Percentiles rank a stretch among this genome's conserved stretches.
Conservation (phyloP, 1,140 invertebrate species). For the Hycleus phaleratus region DNA sequence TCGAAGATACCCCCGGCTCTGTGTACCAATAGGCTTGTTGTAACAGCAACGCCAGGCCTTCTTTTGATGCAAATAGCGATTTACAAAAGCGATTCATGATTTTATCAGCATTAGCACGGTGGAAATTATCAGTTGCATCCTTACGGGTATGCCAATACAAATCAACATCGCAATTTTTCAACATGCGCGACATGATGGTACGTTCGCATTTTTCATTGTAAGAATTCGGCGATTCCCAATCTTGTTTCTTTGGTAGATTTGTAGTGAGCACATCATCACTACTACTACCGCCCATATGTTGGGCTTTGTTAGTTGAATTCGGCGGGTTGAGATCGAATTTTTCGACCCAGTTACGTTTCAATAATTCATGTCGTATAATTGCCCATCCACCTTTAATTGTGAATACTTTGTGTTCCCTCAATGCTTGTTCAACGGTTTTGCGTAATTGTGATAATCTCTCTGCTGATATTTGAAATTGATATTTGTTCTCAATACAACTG, state of each 20-base stretch:
- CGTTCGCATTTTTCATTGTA: constrained; percentile 47
- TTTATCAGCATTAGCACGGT: constrained; percentile 53
- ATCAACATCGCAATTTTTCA: constrained; percentile 61
- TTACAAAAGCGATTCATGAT: constrained; percentile 71
- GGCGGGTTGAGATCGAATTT: constrained; percentile 45
- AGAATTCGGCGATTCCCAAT: constrained; percentile 38
- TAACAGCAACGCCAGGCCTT: constrained; percentile 73
- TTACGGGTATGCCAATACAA: constrained; percentile 83
- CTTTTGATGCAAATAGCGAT: constrained; percentile 84
- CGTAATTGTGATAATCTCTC: constrained; percentile 43
- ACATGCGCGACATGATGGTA: constrained; percentile 55
- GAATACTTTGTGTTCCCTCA: constrained; percentile 45
- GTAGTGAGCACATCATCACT: constrained; percentile 35
- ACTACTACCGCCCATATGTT: not conserved
- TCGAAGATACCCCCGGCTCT: constrained; percentile 69
- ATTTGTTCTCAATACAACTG: constrained; percentile 27
- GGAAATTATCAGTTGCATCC: constrained; percentile 66
- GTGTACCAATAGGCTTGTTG: constrained; percentile 85
- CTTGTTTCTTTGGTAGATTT: constrained; percentile 44
- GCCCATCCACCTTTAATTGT: constrained; percentile 46
- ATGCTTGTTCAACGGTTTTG: constrained; percentile 43
- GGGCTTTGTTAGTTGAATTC: constrained; percentile 7
- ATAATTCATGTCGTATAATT: constrained; percentile 46
- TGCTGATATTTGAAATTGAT: constrained; percentile 38
- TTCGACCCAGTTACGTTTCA: constrained; percentile 55